These are phyloP conservation scores for Drosophila kurseongensis DNA, from an alignment of 1,140 invertebrate genomes.

Conservation along the genomic window DNA sequence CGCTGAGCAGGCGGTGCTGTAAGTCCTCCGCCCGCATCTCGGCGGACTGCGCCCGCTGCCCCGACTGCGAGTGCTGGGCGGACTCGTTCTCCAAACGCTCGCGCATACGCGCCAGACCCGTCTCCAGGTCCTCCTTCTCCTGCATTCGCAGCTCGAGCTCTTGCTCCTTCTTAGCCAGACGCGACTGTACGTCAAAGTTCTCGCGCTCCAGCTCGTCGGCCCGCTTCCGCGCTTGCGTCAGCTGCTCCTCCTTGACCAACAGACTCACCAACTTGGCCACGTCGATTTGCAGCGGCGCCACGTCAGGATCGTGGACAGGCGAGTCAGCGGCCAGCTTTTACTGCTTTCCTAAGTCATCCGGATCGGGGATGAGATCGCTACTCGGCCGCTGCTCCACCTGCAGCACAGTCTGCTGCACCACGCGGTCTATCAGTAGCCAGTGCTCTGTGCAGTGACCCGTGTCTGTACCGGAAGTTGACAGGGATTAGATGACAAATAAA, in stretches of 20 bases:
- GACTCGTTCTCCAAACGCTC: constrained; percentile 96
- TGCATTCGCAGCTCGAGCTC: constrained; percentile 95
- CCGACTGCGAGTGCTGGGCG: constrained; percentile 93
- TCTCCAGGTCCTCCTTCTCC: constrained; percentile 96
- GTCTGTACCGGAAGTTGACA: constrained; percentile 85
- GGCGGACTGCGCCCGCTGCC: constrained; percentile 91
- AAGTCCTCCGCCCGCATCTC: constrained; percentile 91
- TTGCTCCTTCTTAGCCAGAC: constrained; percentile 96
- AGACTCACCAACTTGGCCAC: constrained; percentile 96
- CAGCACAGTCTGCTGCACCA: constrained; percentile 98
- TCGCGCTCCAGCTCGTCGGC: constrained; percentile 95
- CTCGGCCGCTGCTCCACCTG: constrained; percentile 87
- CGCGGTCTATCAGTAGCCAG: constrained; percentile 97
- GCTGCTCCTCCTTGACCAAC: constrained; percentile 96
- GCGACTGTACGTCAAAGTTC: constrained; percentile 93
- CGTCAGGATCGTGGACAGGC: constrained; percentile 90
- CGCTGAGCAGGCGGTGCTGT: constrained; percentile 90
- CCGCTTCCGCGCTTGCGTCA: constrained; percentile 93
- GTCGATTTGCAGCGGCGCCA: constrained; percentile 94
- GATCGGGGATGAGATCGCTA: constrained; percentile 77
- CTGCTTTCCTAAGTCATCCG: constrained; percentile 65
- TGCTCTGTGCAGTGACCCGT: constrained; percentile 93
- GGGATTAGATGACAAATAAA: constrained; percentile 41
- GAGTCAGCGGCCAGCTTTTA: constrained; percentile 60
- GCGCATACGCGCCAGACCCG: constrained; percentile 92